phyloP scores from a whole-genome alignment of 2,113 vertebrate species.

The Macheiramphus alcinus region DNA sequence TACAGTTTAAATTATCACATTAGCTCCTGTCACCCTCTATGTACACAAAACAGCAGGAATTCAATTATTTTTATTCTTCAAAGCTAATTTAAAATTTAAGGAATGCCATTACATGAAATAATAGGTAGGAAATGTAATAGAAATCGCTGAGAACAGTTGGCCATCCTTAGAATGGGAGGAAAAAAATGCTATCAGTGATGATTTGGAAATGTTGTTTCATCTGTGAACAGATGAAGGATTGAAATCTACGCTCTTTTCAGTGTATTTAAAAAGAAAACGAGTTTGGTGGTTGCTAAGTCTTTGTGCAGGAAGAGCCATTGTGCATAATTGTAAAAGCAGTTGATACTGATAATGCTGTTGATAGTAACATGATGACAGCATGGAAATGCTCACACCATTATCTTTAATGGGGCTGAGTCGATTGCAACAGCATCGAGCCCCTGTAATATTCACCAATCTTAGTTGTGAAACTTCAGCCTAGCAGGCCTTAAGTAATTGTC shows the following conservation, averaged over 20 bases:
- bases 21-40: slow-evolving; percentile 98
- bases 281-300: slow-evolving; percentile 61
- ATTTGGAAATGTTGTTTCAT: slow-evolving; percentile 78
- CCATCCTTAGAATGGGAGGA: slow-evolving; percentile 75
- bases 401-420: slow-evolving; percentile 44
- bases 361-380: slow-evolving; percentile 52
- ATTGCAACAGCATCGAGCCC: slow-evolving; percentile 30
- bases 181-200: slow-evolving; percentile 73
- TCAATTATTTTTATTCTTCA: slow-evolving; percentile 96
- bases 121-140: slow-evolving; percentile 85
- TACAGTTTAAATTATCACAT: slow-evolving; percentile 99
- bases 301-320: slow-evolving; percentile 44
- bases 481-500: slow-evolving; percentile 53
- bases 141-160: slow-evolving; percentile 82
- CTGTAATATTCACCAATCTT: slow-evolving; percentile 54
- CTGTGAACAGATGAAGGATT: slow-evolving; percentile 78
- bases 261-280: slow-evolving; percentile 73
- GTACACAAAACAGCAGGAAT: slow-evolving; percentile 98
- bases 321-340: slow-evolving; percentile 59
- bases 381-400: slow-evolving; percentile 58
- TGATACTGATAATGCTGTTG: slow-evolving; percentile 63
- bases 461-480: slow-evolving; percentile 52
- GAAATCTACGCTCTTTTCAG: slow-evolving; percentile 73
- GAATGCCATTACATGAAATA: slow-evolving; percentile 88
- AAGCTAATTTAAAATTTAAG: slow-evolving; percentile 95